Evolutionary conservation across 2,797 vertebrate genomes (phyloP).

Genomic region (Rhinatrema bivittatum): DNA sequence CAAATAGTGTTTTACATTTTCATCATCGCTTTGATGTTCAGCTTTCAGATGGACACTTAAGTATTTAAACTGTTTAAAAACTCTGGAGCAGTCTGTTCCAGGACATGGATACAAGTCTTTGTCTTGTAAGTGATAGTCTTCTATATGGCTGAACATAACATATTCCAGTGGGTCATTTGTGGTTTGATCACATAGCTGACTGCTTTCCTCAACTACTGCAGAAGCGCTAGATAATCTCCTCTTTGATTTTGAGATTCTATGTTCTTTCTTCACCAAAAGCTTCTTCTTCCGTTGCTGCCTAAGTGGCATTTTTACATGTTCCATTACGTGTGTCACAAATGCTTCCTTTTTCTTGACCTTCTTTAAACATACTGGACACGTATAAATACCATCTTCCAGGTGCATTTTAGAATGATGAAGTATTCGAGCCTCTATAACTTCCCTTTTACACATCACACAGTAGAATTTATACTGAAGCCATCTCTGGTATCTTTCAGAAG

Average conservation of each 20-base stretch:
- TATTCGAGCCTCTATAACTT: slow-evolving; percentile 76
- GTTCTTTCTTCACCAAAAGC: slow-evolving; percentile 50
- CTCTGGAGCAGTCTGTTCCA: slow-evolving; percentile 75
- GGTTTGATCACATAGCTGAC: slow-evolving; percentile 26
- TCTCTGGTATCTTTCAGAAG: slow-evolving; percentile 69
- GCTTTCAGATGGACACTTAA: slow-evolving; percentile 89
- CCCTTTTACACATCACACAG: slow-evolving; percentile 85
- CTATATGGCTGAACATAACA: slow-evolving; percentile 83
- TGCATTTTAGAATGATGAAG: slow-evolving; percentile 92
- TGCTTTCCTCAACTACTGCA: slow-evolving; percentile 16
- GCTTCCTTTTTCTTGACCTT: slow-evolving; percentile 80
- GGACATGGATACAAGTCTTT: slow-evolving; percentile 89
- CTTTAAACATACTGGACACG: slow-evolving; percentile 83
- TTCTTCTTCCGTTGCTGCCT: slow-evolving; percentile 63
- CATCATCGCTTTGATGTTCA: slow-evolving; percentile 79
- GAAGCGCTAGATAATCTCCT: slow-evolving; percentile 38
- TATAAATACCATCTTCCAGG: slow-evolving; percentile 68
- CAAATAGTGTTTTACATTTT: slow-evolving; percentile 87
- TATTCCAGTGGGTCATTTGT: slow-evolving; percentile 49
- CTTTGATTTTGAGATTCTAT: background rate
- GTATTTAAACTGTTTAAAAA: slow-evolving; percentile 95
- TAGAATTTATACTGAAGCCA: slow-evolving; percentile 81
- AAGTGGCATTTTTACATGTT: slow-evolving; percentile 75
- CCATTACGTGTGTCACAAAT: slow-evolving; percentile 83
- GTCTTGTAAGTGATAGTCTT: slow-evolving; percentile 81